These are phyloP conservation scores for Ernsta delagoae DNA, from an alignment of 2,888 invertebrate species.

Conservation along the genomic window DNA sequence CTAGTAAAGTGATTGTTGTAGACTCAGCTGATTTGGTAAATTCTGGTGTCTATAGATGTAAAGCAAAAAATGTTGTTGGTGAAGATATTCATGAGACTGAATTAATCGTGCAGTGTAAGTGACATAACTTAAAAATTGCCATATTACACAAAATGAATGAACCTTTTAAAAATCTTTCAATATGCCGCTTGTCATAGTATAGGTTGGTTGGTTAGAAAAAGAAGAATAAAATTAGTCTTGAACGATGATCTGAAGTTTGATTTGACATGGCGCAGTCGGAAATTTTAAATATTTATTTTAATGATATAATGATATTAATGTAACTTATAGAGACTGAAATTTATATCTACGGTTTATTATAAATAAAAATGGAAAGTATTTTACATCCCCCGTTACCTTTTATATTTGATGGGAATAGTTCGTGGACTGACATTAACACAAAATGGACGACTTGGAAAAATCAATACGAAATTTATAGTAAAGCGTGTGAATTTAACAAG, in stretches of 20 bases:
- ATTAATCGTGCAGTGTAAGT: constrained; percentile 12
- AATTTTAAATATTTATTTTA: not conserved
- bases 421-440: not conserved
- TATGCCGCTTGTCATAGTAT: too few species aligned
- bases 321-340: not conserved
- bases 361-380: not conserved
- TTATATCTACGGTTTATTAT: too few species aligned
- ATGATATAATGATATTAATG: not conserved
- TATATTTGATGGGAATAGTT: not conserved
- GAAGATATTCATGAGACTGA: not conserved
- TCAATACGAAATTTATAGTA: not conserved
- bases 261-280: constrained; percentile 2
- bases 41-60: constrained; percentile 11
- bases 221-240: too few species aligned
- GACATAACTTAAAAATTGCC: too few species aligned
- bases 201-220: too few species aligned
- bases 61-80: not conserved
- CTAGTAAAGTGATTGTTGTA: not conserved
- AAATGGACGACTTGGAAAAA: not conserved
- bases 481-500: constrained; percentile 3
- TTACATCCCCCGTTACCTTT: not conserved
- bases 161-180: too few species aligned
- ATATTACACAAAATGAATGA: too few species aligned
- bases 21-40: not conserved
- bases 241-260: too few species aligned